These are phyloP conservation scores for Uria aalge DNA, from an alignment of 2,113 vertebrate genomes.

Conservation along the genomic window DNA sequence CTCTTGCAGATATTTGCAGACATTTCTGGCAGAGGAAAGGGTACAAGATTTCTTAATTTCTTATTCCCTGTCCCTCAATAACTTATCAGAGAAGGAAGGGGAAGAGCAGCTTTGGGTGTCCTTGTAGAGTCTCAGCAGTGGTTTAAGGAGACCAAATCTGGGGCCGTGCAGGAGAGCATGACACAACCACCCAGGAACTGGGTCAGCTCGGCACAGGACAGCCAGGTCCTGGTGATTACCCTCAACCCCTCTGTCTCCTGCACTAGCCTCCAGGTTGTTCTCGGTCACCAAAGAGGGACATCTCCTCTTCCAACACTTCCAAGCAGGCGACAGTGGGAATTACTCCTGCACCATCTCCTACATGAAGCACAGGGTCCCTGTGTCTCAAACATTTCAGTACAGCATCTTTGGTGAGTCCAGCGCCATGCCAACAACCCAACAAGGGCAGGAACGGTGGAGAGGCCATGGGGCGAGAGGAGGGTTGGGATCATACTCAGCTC, in stretches of 20 bases:
- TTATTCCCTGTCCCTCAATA: background rate
- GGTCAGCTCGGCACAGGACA: background rate
- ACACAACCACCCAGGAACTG: background rate
- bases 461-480: background rate
- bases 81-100: background rate
- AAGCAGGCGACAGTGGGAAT: background rate
- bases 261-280: background rate
- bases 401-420: background rate
- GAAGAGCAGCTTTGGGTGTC: background rate
- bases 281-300: background rate
- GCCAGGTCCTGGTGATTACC: background rate
- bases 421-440: fast-evolving
- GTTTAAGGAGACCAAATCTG: background rate
- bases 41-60: background rate
- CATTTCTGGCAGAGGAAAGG: background rate
- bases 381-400: background rate
- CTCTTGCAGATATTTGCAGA: background rate
- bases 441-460: background rate
- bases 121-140: background rate
- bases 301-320: background rate
- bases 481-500: background rate
- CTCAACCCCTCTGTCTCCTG: background rate
- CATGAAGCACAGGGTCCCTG: background rate
- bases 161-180: background rate
- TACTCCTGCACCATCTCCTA: constrained; percentile 11